phyloP scores from a whole-genome alignment of 2,113 vertebrate species.

The Elanoides forficatus region DNA sequence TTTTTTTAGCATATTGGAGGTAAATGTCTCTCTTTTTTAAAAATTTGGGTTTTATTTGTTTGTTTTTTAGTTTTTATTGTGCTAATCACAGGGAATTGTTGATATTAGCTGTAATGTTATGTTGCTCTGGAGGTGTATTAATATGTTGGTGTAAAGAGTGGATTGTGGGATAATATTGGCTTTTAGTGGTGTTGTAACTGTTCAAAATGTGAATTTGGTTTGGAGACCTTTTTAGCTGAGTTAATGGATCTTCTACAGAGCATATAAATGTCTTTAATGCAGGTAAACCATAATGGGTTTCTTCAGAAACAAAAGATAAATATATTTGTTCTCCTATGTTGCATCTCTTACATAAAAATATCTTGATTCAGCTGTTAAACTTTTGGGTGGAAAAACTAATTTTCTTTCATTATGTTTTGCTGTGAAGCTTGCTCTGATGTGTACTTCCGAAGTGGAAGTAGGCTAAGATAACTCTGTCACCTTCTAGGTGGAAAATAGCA shows the following conservation, averaged over 20 bases:
- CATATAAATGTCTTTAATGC: not conserved
- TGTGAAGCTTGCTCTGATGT: not conserved
- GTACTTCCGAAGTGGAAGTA: rapidly evolving
- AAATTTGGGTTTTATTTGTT: too few relatives aligned
- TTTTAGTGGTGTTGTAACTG: not conserved
- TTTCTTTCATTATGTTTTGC: not conserved
- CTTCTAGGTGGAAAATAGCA: rapidly evolving
- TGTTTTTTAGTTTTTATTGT: rapidly evolving
- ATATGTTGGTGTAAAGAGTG: not conserved
- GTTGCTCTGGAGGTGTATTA: not conserved
- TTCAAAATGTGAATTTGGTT: not conserved
- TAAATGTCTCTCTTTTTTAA: not conserved
- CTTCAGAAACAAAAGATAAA: not conserved
- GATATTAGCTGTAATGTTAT: rapidly evolving
- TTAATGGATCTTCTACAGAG: not conserved
- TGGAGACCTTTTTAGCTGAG: not conserved
- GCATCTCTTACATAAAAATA: rapidly evolving
- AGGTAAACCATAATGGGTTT: not conserved
- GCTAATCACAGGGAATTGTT: rapidly evolving
- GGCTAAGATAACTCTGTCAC: rapidly evolving
- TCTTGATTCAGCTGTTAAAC: not conserved
- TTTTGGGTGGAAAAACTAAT: not conserved
- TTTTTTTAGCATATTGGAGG: not conserved
- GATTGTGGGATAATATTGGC: not conserved
- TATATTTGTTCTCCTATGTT: rapidly evolving